Percentiles rank a stretch among this genome's conserved stretches.
These are phyloP conservation scores for Anorthoa munda DNA, from an alignment of 2,888 invertebrate genomes.

Conservation along the genomic window DNA sequence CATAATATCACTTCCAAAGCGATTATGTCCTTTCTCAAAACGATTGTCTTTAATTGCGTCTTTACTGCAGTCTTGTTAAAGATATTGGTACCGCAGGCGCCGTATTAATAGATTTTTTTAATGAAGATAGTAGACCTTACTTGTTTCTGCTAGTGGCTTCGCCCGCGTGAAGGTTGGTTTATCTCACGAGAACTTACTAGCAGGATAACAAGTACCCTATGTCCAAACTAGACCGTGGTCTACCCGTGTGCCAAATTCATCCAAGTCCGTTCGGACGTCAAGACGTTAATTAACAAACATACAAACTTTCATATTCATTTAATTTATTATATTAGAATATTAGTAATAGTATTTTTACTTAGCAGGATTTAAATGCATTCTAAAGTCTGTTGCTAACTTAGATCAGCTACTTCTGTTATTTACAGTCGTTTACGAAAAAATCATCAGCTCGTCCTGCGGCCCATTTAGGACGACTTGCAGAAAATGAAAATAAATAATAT, in stretches of 20 bases:
- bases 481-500: no score
- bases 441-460: no score
- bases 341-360: no score
- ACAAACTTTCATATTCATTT: no score
- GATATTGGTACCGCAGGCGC: neutral
- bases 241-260: no score
- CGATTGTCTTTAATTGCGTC: neutral
- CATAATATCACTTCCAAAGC: conserved; percentile 17
- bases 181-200: no score
- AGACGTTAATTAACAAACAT: no score
- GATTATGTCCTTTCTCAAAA: conserved; percentile 1
- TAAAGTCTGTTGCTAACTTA: neutral
- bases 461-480: no score
- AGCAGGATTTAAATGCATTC: neutral
- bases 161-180: neutral
- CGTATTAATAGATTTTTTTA: neutral
- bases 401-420: neutral
- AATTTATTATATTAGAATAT: no score
- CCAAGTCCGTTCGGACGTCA: no score
- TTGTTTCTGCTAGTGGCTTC: neutral
- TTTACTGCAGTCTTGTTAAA: neutral
- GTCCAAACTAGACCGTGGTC: no score
- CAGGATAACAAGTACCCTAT: no score
- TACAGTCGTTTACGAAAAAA: neutral
- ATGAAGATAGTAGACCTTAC: neutral